These are phyloP conservation scores for Baccha elongata DNA, from an alignment of 2,888 invertebrate species.

Conservation along the genomic window DNA sequence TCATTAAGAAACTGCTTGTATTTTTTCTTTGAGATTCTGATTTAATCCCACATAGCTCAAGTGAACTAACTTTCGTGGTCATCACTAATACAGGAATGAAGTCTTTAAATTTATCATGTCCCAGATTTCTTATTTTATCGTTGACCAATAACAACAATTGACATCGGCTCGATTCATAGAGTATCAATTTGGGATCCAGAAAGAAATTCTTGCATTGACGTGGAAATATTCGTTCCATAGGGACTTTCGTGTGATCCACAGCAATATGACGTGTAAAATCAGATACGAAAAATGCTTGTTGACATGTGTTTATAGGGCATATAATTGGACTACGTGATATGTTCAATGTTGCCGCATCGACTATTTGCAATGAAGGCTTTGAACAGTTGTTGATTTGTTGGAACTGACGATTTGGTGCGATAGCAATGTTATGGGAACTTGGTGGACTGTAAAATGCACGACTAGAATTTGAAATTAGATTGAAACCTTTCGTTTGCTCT, in stretches of 20 bases:
- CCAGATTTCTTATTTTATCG: constrained; percentile 76
- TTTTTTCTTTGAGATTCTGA: not conserved
- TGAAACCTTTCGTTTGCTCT: not conserved
- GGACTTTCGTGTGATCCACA: constrained; percentile 76
- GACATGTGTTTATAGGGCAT: constrained; percentile 77
- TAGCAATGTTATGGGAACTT: not conserved
- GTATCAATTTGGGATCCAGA: constrained; percentile 75
- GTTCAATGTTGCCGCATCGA: constrained; percentile 59
- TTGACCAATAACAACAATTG: constrained; percentile 77
- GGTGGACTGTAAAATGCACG: constrained; percentile 16
- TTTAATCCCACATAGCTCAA: constrained; percentile 66
- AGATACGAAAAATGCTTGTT: constrained; percentile 76
- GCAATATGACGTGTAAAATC: constrained; percentile 78
- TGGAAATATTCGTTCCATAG: constrained; percentile 77
- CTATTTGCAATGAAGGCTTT: not conserved
- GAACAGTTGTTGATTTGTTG: not conserved
- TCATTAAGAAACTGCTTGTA: constrained; percentile 65
- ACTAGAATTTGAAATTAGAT: constrained; percentile 7
- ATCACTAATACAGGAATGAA: constrained; percentile 78
- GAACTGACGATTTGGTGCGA: constrained; percentile 7
- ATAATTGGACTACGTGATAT: constrained; percentile 76
- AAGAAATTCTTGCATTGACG: constrained; percentile 77
- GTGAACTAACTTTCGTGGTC: constrained; percentile 76
- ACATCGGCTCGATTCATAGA: constrained; percentile 75
- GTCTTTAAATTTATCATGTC: constrained; percentile 75